These are phyloP conservation scores for Gavialis gangeticus DNA, from an alignment of 2,113 vertebrate species.

Conservation along the genomic window DNA sequence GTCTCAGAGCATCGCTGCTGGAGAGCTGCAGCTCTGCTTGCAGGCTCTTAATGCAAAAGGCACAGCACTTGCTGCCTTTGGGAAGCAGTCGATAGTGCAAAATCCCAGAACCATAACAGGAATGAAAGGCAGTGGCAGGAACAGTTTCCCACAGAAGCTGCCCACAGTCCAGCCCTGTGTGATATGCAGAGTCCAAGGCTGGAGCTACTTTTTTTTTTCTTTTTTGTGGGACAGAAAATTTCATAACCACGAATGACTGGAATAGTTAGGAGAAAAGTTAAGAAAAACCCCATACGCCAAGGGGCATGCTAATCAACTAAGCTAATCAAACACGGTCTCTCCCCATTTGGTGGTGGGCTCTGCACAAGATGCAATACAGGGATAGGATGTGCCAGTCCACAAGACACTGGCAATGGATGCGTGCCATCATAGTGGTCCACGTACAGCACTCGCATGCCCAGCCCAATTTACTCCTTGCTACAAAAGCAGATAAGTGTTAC, in stretches of 20 bases:
- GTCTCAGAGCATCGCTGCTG: rapidly evolving
- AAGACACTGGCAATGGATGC: rapidly evolving
- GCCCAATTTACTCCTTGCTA: rapidly evolving
- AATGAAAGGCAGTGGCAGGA: neutral
- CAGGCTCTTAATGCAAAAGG: neutral
- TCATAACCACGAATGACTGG: neutral
- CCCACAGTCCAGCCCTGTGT: neutral
- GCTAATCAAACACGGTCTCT: no score
- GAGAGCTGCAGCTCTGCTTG: neutral
- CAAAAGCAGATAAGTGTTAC: neutral
- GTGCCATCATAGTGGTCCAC: neutral
- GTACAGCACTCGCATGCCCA: no score
- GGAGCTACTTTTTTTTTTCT: neutral
- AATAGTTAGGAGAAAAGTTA: no score
- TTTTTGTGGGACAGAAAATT: neutral
- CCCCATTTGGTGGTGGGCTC: no score
- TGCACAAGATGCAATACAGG: rapidly evolving
- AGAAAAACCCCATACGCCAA: no score
- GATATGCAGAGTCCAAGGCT: neutral
- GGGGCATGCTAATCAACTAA: no score
- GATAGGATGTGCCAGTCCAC: rapidly evolving
- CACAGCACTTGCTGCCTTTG: rapidly evolving
- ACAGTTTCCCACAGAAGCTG: neutral
- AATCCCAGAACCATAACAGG: neutral
- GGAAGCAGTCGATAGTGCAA: neutral